Percentiles rank a stretch among this genome's conserved stretches.
Conservation (phyloP, 2,797 vertebrate species). For the Enteromius viviparus region DNA sequence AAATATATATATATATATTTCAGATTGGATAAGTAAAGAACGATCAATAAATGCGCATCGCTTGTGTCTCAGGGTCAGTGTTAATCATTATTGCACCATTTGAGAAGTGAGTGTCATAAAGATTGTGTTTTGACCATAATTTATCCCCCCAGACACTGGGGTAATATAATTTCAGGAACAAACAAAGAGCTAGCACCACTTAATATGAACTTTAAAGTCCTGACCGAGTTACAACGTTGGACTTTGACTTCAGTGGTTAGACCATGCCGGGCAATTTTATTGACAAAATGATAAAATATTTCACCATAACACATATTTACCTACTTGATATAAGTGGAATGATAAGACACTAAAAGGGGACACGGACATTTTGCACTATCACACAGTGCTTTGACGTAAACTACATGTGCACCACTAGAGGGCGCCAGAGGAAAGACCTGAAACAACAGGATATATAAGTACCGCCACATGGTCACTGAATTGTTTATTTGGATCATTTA, state of each 20-base stretch:
- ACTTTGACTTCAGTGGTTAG: constrained; percentile 6
- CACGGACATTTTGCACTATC: not conserved
- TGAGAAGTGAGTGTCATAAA: constrained; percentile 60
- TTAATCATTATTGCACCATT: constrained; percentile 71
- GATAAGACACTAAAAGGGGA: not conserved
- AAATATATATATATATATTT: not conserved
- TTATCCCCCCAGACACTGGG: constrained; percentile 29
- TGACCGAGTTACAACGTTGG: constrained; percentile 15
- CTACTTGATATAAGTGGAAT: not conserved
- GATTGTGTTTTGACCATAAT: constrained; percentile 44
- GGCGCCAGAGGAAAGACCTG: not conserved
- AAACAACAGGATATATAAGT: not conserved
- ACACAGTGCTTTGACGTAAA: not conserved
- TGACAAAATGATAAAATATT: constrained; percentile 31
- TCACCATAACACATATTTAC: constrained; percentile 21
- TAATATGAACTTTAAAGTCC: constrained; percentile 2
- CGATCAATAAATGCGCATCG: not conserved
- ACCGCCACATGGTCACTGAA: not conserved
- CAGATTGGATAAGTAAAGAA: not conserved
- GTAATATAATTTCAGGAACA: constrained; percentile 64
- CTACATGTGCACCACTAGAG: not conserved
- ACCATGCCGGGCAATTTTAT: not conserved
- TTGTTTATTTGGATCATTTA: not conserved
- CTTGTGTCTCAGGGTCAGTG: constrained; percentile 36
- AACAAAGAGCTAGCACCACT: constrained; percentile 31